Conservation (phyloP, 2,888 invertebrate genomes). For the Dascillus cervinus region DNA sequence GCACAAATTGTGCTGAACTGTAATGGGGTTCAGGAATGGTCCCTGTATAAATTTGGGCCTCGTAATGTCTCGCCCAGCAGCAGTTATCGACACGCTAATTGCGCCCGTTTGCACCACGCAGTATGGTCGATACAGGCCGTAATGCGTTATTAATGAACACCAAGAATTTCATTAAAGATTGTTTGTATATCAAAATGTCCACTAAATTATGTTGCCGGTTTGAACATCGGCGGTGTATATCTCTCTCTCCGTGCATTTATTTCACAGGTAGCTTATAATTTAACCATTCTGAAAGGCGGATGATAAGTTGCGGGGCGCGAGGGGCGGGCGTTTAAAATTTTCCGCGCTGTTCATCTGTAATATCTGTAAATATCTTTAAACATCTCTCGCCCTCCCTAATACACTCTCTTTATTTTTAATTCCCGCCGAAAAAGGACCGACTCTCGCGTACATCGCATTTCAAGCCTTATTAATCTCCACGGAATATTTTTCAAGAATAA, state of each 20-base stretch:
- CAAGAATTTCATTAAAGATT: slow-evolving; percentile 60
- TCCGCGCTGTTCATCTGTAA: slow-evolving; percentile 3
- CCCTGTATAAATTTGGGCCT: slow-evolving; percentile 21
- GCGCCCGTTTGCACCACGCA: slow-evolving; percentile 14
- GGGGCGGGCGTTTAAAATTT: not conserved
- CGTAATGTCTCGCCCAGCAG: slow-evolving; percentile 16
- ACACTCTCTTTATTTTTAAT: slow-evolving; percentile 34
- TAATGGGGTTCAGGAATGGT: too few relatives aligned
- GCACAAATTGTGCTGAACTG: too few relatives aligned
- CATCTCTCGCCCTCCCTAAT: slow-evolving; percentile 19
- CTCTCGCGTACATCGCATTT: slow-evolving; percentile 37
- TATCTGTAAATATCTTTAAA: slow-evolving; percentile 17
- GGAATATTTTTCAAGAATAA: slow-evolving; percentile 39
- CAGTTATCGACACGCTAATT: slow-evolving; percentile 16
- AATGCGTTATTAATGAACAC: slow-evolving; percentile 61
- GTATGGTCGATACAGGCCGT: slow-evolving; percentile 23
- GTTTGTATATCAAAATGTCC: slow-evolving; percentile 56
- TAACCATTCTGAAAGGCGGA: too few relatives aligned
- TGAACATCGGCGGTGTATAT: slow-evolving; percentile 22
- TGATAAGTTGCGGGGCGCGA: too few relatives aligned
- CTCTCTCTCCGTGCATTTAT: too few relatives aligned
- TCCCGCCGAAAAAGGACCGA: slow-evolving; percentile 27
- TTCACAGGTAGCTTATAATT: too few relatives aligned
- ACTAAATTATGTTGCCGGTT: slow-evolving; percentile 47
- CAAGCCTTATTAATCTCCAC: slow-evolving; percentile 41